Evolutionary conservation across 2,888 invertebrate genomes (phyloP), one percentile per base, ranked within the genome.

Genomic region (Agrotis ipsilon): DNA sequence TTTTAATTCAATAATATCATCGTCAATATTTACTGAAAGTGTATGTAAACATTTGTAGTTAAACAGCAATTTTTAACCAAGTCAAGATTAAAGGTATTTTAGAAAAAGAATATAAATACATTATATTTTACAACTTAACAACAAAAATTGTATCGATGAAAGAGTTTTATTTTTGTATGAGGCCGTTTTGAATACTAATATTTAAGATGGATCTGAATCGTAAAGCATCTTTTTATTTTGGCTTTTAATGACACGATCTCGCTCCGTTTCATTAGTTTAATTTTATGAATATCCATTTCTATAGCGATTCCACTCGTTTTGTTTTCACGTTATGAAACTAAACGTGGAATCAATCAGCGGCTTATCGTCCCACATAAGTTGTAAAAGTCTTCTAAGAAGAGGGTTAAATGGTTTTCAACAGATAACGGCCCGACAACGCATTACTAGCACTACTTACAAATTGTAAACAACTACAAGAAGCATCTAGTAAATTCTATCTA

Each of bases 21-120:
- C 21, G 46, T 68, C 76, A 78, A 79, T 82, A 73, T 77, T 81
- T 69, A 66, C 49, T 63, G 54, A 81, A 75, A 81, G 61, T 54
- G 62, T 52, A 70, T 51, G 62, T 55, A 70, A 72, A 70, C 58
- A 68, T 19, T 68, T 24, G 48, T 19, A 32, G 48, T 67, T 67
- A 63, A 49, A 65, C 54, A 45, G 45, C 62, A 57, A 45, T 72
- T 80, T 80, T 55, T 52, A 72, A 51, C 27, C 54, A 39, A 60
- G 60, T 67, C 66, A 74, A 83, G 74, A 83, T 83, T 83, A 81
- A 83, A 83, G 52, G n/a, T 66, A 75, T 77, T 78, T 71, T 66
- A 54, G 57, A 68, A 75, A 70, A 69, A 70, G 57, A 69, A 78
- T 24, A 24, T 24, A 27, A 27, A 5, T 5, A 32, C 9, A 73